These are phyloP conservation scores for Tridacna crocea DNA, from an alignment of 2,888 invertebrate genomes.

Conservation along the genomic window DNA sequence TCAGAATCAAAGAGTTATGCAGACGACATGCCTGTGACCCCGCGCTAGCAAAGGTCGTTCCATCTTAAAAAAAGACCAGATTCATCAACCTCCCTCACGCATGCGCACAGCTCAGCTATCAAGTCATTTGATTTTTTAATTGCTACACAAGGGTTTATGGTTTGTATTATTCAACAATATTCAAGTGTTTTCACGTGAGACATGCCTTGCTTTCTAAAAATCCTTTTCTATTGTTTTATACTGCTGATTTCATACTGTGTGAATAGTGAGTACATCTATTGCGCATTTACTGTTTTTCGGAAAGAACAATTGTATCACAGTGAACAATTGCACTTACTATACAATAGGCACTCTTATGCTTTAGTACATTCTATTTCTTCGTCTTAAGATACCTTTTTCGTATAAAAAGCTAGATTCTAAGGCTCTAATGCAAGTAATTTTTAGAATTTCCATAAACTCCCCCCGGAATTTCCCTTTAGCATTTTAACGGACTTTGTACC, in stretches of 20 bases:
- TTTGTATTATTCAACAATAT: background rate
- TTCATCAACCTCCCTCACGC: constrained; percentile 31
- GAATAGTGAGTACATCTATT: background rate
- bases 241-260: background rate
- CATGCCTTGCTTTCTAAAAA: background rate
- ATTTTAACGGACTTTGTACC: too few species aligned
- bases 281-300: too few species aligned
- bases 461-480: too few species aligned
- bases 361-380: too few species aligned
- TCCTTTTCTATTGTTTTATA: too few species aligned
- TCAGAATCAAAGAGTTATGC: background rate
- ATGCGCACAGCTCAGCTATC: constrained; percentile 33
- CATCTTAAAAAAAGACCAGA: constrained; percentile 20
- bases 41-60: background rate
- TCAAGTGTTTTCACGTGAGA: constrained; percentile 31
- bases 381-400: too few species aligned
- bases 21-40: background rate
- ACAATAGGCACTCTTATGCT: too few species aligned
- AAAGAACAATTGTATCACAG: too few species aligned
- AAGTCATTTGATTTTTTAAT: constrained; percentile 31
- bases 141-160: constrained; percentile 8
- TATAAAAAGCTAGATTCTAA: too few species aligned
- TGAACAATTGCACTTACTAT: too few species aligned
- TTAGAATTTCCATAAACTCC: too few species aligned
- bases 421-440: too few species aligned